Evolutionary conservation across 37 sponge, comb jelly and placozoan genomes (phyloP), one percentile per base, ranked within the genome.

Genomic region (Agelas oroides): DNA sequence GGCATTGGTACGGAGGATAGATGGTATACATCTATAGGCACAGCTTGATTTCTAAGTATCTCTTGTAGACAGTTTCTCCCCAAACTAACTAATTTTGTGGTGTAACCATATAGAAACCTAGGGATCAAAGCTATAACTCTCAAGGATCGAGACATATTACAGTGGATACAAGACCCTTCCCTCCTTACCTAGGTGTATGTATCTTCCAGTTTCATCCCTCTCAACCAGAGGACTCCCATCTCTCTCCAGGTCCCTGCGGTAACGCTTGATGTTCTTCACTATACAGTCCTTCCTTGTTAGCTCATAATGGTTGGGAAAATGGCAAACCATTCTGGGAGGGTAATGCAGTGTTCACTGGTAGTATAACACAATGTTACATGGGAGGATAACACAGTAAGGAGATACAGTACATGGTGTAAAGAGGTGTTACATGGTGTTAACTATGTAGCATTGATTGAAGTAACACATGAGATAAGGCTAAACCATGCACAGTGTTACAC

Each of bases 221-320:
- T 98, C 96, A 30, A 95, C 93, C 20, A 98, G 59, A 37, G 91
- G 89, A 60, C 86, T 98, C 35, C 94, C 94, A 68, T 95, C 96
- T 46, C 91, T 95, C 80, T 98, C 99, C 11, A 98, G 88, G 35
- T 95, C 96, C 65, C 94, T 98, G 46, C 96, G 89, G 59, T 98
- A 98, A n/a, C 99, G 59, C 86, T 94, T 98, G 70, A 93, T 87
- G 54, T 98, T 98, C 80, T 92, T 95, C 31, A 98, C 99, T 92
- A 98, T 89, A 33, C 75, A 87, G 60, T 98, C 99, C 85, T 98
- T 98, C 52, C 96, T 71, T 19, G 99, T 98, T 59, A 98, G 90
- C 78, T 96, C 96, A 85, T 94, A 98, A 46, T 96, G 97, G 35
- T 90, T 98, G 27, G 99, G 99, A 54, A 96, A 98, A 59, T 98